A percentile compares a stretch with the other conserved stretches of the same genome.
These are phyloP conservation scores for Centrocercus urophasianus DNA, from an alignment of 2,113 vertebrate species.

Conservation along the genomic window DNA sequence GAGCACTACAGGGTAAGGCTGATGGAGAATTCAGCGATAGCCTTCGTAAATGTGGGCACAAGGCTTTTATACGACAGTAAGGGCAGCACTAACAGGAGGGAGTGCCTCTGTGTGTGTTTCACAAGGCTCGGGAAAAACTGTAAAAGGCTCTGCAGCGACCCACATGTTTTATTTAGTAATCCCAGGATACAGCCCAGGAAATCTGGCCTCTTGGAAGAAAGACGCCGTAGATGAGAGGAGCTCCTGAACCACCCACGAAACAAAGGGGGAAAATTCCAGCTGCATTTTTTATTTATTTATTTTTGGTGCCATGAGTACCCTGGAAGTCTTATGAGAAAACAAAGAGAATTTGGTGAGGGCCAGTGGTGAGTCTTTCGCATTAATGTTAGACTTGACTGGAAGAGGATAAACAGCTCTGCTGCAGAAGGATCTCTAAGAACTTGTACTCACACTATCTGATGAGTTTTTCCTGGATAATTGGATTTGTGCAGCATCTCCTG, in stretches of 20 bases:
- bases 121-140: neutral
- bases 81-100: neutral
- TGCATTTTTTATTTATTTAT: neutral
- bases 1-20: neutral
- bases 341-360: neutral
- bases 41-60: neutral
- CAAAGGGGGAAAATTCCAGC: neutral
- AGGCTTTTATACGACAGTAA: neutral
- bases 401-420: neutral
- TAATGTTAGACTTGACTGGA: neutral
- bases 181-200: slow-evolving; percentile 17
- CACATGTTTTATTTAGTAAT: neutral
- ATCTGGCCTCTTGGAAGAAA: slow-evolving; percentile 6
- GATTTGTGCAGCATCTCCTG: neutral
- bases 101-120: neutral
- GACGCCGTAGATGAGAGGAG: neutral
- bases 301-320: neutral
- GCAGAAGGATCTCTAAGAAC: neutral
- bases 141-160: neutral
- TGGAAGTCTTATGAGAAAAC: neutral
- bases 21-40: neutral
- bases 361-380: neutral
- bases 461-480: neutral
- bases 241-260: neutral
- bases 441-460: neutral